Percentiles rank a stretch among this genome's conserved stretches.
Conservation (phyloP, 2,888 invertebrate genomes). For the Siphlonurus alternatus region DNA sequence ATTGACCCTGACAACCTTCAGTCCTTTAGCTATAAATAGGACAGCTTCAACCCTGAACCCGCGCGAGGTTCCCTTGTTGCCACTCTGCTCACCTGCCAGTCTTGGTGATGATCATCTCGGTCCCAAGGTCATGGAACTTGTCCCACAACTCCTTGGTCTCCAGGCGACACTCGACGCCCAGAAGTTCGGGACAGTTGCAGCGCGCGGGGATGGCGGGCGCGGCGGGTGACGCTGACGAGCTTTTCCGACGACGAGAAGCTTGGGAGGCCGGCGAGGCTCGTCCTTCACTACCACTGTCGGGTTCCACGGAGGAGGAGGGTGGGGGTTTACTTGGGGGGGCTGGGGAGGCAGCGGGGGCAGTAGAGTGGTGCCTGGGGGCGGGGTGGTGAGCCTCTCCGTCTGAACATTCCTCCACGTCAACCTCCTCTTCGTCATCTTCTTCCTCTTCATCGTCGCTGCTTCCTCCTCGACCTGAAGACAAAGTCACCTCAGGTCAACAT, state of each 20-base stretch:
- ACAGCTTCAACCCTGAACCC: too few relatives aligned
- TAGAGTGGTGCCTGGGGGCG: not conserved
- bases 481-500: not conserved
- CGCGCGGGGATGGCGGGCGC: slow-evolving; percentile 25
- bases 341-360: not conserved
- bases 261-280: not conserved
- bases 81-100: slow-evolving; percentile 58
- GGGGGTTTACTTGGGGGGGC: not conserved
- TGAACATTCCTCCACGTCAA: not conserved
- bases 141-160: slow-evolving; percentile 72
- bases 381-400: not conserved
- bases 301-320: not conserved
- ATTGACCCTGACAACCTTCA: too few relatives aligned
- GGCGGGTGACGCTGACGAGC: not conserved
- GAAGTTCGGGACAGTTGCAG: slow-evolving; percentile 48
- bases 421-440: slow-evolving; percentile 1
- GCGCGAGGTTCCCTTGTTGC: too few relatives aligned
- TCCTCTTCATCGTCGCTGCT: not conserved
- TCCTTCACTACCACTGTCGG: not conserved
- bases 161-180: slow-evolving; percentile 49
- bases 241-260: not conserved
- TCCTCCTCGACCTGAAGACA: too few relatives aligned
- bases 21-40: too few relatives aligned
- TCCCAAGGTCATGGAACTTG: slow-evolving; percentile 59
- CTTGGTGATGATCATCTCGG: slow-evolving; percentile 76